phyloP scores from a whole-genome alignment of 2,113 vertebrate species.

The pig (Sus scrofa) region DNA sequence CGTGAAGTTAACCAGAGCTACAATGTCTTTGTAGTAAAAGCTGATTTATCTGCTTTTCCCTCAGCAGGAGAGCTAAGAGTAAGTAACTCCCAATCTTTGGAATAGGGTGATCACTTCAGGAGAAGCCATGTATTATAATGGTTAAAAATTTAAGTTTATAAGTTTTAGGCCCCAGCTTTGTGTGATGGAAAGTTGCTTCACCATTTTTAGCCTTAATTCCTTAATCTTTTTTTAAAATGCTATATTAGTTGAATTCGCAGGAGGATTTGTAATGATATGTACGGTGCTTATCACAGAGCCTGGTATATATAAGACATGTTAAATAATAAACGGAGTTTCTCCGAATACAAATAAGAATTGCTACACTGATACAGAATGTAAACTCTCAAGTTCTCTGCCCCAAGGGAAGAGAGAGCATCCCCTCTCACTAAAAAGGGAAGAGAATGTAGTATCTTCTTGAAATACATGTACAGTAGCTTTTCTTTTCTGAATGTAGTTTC shows the following conservation, averaged over 20 bases:
- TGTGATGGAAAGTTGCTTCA: neutral
- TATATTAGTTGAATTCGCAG: constrained; percentile 29
- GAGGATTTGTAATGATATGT: neutral
- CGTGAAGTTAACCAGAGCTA: neutral
- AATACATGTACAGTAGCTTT: neutral
- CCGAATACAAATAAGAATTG: neutral
- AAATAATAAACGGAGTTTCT: neutral
- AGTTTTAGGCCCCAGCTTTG: neutral
- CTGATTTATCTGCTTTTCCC: neutral
- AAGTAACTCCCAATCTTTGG: constrained; percentile 12
- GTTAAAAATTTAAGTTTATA: neutral
- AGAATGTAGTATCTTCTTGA: neutral
- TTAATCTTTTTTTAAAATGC: neutral
- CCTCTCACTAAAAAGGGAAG: neutral
- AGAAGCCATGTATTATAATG: neutral
- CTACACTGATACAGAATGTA: neutral
- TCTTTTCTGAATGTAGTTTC: neutral
- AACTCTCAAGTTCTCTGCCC: neutral
- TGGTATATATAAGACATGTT: neutral
- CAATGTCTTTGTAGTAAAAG: neutral
- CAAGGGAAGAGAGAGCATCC: neutral
- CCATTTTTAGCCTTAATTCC: constrained; percentile 30
- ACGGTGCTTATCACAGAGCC: neutral
- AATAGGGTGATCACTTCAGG: neutral
- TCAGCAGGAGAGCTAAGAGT: neutral